Conservation (phyloP, 2,113 vertebrate genomes). For the Rhynchomys soricoides region DNA sequence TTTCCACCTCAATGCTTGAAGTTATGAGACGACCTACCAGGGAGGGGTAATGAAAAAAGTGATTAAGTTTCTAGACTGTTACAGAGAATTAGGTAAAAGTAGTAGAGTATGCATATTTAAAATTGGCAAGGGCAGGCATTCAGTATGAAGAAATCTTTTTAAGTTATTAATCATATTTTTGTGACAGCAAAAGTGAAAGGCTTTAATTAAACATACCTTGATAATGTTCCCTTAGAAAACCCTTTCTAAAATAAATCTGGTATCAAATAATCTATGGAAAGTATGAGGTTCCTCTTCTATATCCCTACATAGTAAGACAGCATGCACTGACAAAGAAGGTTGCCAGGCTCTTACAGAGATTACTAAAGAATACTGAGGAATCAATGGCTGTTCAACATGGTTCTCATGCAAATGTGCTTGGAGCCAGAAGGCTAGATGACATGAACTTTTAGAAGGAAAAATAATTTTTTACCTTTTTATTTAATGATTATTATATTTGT, state of each 20-base stretch:
- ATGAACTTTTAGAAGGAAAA: conserved; percentile 53
- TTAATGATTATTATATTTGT: conserved; percentile 47
- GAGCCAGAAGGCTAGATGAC: conserved; percentile 39
- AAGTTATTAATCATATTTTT: conserved; percentile 69
- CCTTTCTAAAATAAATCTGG: conserved; percentile 67
- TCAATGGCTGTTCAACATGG: conserved; percentile 64
- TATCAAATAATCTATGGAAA: conserved; percentile 55
- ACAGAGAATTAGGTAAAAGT: conserved; percentile 73
- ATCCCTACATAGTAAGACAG: conserved; percentile 53
- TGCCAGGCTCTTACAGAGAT: conserved; percentile 64
- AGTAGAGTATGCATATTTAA: conserved; percentile 69
- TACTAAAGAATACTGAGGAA: conserved; percentile 60
- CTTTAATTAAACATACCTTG: conserved; percentile 77
- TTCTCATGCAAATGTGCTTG: conserved; percentile 52
- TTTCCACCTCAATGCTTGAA: conserved; percentile 71
- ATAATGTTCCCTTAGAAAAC: conserved; percentile 68
- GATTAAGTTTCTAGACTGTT: conserved; percentile 76
- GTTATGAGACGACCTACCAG: conserved; percentile 61
- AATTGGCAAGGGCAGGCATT: conserved; percentile 71
- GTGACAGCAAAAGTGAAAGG: conserved; percentile 56
- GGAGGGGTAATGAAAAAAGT: conserved; percentile 52
- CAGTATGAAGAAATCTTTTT: conserved; percentile 56
- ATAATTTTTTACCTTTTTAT: conserved; percentile 21
- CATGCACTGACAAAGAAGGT: conserved; percentile 52
- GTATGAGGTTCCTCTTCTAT: conserved; percentile 24